Evolutionary conservation across 1,140 invertebrate species (phyloP), one percentile per base, ranked within the genome.

Genomic region (Octopus sinensis): DNA sequence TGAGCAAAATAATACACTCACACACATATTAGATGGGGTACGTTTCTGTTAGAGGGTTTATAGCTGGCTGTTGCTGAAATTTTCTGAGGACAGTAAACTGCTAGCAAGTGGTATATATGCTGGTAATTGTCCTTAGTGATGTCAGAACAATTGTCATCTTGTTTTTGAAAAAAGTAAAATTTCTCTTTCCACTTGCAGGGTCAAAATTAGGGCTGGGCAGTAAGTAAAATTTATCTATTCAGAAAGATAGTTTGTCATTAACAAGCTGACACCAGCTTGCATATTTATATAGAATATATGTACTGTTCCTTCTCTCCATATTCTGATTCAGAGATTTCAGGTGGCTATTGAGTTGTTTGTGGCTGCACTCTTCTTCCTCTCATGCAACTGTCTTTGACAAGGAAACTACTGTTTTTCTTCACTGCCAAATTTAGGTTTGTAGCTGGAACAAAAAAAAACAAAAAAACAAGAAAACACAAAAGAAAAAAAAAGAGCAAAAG

Each of bases 121-220:
- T 71, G 68, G 68, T 71, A 71, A 23, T 23, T 23, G 68, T 71
- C 30, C 68, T 71, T 71, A 71, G 68, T 71, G 68, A 71, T 71
- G 68, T 71, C 68, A 13, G 5, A 71, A 71, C 68, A 23, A 71
- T 71, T 71, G 68, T 71, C 68, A 71, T n/a, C 68, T 71, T 71
- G 68, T 71, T 71, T 71, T 71, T 77, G 30, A 77, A 77, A 77
- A 77, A 77, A 77, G 52, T 77, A 77, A 77, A 77, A 77, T 77
- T 77, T 77, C 76, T 77, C 76, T 77, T 77, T 77, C 76, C 76
- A 77, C 30, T 77, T 77, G 76, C 76, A 77, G 76, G 76, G 76
- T 77, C 76, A 53, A 77, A 77, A 77, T 77, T 77, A 77, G 76
- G 76, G 76, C 76, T 77, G 76, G 76, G 76, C 76, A 77, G 76